Percentiles rank a stretch among this genome's conserved stretches.
Evolutionary conservation across 2,888 invertebrate species (phyloP).

Genomic region (Diarsia dahlii): DNA sequence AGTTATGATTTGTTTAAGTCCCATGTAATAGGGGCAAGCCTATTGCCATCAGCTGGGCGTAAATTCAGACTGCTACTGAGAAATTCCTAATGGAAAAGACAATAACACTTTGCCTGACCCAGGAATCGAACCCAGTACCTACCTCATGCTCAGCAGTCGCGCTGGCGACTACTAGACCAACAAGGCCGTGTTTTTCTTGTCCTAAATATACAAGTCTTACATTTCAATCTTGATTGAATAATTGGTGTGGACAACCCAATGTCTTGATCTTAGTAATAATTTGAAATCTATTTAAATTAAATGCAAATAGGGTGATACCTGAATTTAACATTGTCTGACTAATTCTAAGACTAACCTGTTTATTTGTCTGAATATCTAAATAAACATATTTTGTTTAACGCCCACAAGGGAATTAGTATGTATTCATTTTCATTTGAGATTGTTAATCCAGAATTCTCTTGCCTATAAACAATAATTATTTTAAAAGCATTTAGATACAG

Average conservation of each 20-base stretch:
- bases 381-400: slow-evolving; percentile 31
- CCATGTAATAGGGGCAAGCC: too few species aligned
- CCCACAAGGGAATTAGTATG: slow-evolving; percentile 20
- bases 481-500: not conserved
- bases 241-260: slow-evolving; percentile 47
- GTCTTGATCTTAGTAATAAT: slow-evolving; percentile 49
- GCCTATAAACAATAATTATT: not conserved
- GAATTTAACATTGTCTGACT: slow-evolving; percentile 51
- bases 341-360: slow-evolving; percentile 44
- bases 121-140: too few species aligned
- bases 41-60: too few species aligned
- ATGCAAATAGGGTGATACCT: slow-evolving; percentile 53
- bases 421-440: slow-evolving; percentile 13
- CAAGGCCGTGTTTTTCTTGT: slow-evolving; percentile 33
- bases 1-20: too few species aligned
- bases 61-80: too few species aligned
- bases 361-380: slow-evolving; percentile 34
- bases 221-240: slow-evolving; percentile 55
- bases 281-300: slow-evolving; percentile 47
- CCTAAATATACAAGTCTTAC: slow-evolving; percentile 37
- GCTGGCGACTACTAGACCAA: too few species aligned
- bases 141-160: too few species aligned
- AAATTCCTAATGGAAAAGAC: too few species aligned
- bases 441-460: not conserved
- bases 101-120: too few species aligned